Base-by-base conservation (phyloP, 2,888 invertebrate species). In the Chrysomela aeneicollis region DNA sequence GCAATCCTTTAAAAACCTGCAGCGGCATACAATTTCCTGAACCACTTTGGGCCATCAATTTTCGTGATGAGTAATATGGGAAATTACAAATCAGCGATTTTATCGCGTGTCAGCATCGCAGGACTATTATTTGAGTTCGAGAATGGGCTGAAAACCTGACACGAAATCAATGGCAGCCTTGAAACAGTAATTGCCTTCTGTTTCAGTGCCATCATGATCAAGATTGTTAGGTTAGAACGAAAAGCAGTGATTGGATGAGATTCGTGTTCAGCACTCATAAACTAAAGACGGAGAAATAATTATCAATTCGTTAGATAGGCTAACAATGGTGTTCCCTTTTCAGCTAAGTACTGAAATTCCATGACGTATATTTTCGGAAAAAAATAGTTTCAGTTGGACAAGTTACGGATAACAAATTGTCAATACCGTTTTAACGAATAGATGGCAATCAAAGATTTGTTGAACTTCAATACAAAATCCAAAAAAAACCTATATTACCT, bases 11-110 rank as follows among this genome's bases (percentile, higher is more conserved):
- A 15, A 42, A 42, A 55, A 42, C 21, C 15, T 22, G 19, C 42
- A 19, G 32, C 19, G 35, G 26, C 37, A 35, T 21, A 10, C n/a
- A 55, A 55, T 55, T 55, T 55, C 55, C 55, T 55, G 42, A 55
- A 21, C 37, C 55, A 46, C 26, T 55, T 55, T 55, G 37, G 55
- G 26, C 18, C 42, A 55, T 22, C 22, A 22, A 55, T 55, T 55
- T 53, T 55, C 55, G 42, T 55, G 19, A 35, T n/a, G 35, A 46
- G 54, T 32, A 37, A 55, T 37, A 42, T 10, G 55, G 17, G 18
- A 55, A 18, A 21, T n/a, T 17, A 37, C 19, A 55, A 55, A 42
- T 37, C 21, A n/a, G 22, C 21, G 46, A 17, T 55, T 42, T 17
- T 30, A 60, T 37, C 18, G 47, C 49, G 37, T 50, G 37, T 55